Conservation (phyloP, 2,113 vertebrate genomes). For the Podilymbus podiceps region DNA sequence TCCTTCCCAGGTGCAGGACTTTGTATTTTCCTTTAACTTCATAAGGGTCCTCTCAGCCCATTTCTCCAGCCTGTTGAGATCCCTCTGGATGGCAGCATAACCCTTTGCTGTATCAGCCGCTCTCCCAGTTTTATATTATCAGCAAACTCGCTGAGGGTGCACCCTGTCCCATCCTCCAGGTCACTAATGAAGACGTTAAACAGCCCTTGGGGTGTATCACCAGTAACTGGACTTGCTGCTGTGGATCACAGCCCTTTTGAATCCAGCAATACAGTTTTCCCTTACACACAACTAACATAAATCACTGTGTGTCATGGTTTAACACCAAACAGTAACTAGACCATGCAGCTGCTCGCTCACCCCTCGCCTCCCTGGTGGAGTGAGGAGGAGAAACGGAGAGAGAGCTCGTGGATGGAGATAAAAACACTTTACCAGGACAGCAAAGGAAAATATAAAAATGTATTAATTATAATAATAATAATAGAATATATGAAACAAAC, state of each 20-base stretch:
- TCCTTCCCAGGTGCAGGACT: background rate
- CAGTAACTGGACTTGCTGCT: background rate
- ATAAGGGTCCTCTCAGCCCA: background rate
- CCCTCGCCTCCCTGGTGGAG: too few relatives aligned
- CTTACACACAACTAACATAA: background rate
- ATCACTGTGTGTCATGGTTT: too few relatives aligned
- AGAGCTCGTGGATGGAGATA: too few relatives aligned
- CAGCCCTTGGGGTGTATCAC: background rate
- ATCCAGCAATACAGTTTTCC: background rate
- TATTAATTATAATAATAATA: too few relatives aligned
- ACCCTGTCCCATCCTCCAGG: background rate
- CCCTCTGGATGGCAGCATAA: background rate
- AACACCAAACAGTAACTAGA: too few relatives aligned
- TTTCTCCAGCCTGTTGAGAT: background rate
- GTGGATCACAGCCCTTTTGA: background rate
- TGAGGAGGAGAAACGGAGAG: too few relatives aligned
- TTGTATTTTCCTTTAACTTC: background rate
- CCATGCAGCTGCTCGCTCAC: too few relatives aligned
- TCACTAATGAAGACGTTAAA: background rate
- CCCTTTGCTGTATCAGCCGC: background rate
- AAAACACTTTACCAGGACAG: too few relatives aligned
- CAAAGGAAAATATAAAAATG: too few relatives aligned
- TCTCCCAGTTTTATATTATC: background rate
- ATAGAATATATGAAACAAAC: too few relatives aligned
- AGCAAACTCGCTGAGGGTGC: background rate